Conservation (phyloP, 2,888 invertebrate species). For the Leucoptera coffeella region DNA sequence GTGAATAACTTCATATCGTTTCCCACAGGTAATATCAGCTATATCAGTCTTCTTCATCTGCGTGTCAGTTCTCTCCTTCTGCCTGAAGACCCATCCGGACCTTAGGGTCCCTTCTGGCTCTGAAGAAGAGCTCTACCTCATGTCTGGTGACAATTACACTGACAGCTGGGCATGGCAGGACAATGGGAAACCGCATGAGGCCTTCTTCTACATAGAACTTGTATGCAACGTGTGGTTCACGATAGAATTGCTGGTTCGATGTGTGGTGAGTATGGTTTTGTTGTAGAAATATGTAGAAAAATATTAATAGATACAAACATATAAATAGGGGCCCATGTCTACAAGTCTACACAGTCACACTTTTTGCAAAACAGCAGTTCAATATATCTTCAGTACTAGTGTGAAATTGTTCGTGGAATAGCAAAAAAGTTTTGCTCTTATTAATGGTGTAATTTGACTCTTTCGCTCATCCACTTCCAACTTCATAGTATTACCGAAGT, state of each 20-base stretch:
- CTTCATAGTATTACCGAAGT: no score
- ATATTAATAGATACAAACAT: background rate
- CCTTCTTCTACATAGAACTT: slow-evolving; percentile 89
- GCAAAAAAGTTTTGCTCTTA: no score
- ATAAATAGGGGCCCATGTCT: background rate
- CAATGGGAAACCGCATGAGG: slow-evolving; percentile 58
- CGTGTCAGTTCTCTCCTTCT: slow-evolving; percentile 92
- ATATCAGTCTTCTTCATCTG: slow-evolving; percentile 95
- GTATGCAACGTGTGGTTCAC: slow-evolving; percentile 96
- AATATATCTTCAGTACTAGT: no score
- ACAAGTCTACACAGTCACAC: background rate
- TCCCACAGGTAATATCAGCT: slow-evolving; percentile 77
- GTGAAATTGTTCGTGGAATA: no score
- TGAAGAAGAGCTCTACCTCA: slow-evolving; percentile 7
- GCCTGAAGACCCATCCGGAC: slow-evolving; percentile 91
- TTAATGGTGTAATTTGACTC: no score
- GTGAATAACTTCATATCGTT: slow-evolving; percentile 6
- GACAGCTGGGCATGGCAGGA: slow-evolving; percentile 18
- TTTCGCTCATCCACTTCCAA: no score
- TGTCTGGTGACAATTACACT: background rate
- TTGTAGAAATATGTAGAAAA: background rate
- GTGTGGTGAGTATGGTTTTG: slow-evolving; percentile 62
- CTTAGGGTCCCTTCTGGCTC: slow-evolving; percentile 57
- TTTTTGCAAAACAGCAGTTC: no score
- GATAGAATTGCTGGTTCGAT: slow-evolving; percentile 81